Percentiles rank a stretch among this genome's conserved stretches.
These are phyloP conservation scores for Calidris pygmaea DNA, from an alignment of 2,113 vertebrate species.

Conservation along the genomic window DNA sequence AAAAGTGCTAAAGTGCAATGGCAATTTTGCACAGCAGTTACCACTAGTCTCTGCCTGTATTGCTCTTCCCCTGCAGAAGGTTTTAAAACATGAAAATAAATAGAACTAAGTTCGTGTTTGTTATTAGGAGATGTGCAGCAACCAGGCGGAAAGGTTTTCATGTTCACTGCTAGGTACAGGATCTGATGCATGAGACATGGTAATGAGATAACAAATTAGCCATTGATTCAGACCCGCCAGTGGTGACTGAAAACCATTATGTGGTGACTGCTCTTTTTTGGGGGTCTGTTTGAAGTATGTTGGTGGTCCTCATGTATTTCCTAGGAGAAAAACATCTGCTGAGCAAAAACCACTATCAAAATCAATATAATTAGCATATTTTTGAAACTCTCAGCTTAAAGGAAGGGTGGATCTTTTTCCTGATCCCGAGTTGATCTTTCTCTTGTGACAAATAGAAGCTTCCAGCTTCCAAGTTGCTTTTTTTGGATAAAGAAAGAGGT, in stretches of 20 bases:
- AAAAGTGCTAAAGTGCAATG: not conserved
- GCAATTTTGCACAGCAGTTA: not conserved
- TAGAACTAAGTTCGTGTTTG: not conserved
- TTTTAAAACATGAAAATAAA: conserved; percentile 7
- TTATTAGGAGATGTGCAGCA: not conserved
- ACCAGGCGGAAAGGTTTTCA: not conserved
- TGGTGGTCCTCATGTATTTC: conserved; percentile 42
- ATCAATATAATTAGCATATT: conserved; percentile 38
- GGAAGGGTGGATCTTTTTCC: conserved; percentile 5
- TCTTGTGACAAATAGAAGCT: not conserved
- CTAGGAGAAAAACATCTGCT: conserved; percentile 45
- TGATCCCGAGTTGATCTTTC: not conserved
- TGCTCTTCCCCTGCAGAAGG: not conserved
- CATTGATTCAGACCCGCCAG: conserved; percentile 25
- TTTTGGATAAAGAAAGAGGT: not conserved
- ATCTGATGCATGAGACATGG: not conserved
- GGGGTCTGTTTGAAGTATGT: conserved; percentile 40
- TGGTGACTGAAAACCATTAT: conserved; percentile 41
- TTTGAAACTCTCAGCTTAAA: not conserved
- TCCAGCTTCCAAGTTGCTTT: not conserved
- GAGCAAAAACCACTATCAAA: conserved; percentile 23
- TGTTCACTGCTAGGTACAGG: not conserved
- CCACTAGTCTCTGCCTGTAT: not conserved
- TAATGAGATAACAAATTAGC: conserved; percentile 36
- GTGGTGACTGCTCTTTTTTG: not conserved